Conservation (phyloP, 2,113 vertebrate genomes). For the Colossoma macropomum region DNA sequence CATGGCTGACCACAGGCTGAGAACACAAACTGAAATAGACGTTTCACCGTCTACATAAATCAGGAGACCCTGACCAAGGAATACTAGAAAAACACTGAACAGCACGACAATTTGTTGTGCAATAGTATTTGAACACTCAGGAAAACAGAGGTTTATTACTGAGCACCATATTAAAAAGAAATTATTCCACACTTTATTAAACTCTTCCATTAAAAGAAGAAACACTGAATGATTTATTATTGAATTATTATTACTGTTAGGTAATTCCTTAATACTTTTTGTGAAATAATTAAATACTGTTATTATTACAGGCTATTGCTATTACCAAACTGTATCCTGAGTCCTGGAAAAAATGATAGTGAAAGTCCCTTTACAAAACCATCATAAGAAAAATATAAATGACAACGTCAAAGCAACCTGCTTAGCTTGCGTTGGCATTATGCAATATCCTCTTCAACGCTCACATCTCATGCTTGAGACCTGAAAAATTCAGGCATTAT, state of each 20-base stretch:
- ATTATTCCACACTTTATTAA: too few relatives aligned
- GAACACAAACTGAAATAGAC: neutral
- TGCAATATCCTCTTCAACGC: neutral
- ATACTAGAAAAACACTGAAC: too few relatives aligned
- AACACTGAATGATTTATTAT: too few relatives aligned
- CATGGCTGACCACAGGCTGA: neutral
- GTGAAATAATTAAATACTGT: too few relatives aligned
- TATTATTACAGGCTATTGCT: neutral
- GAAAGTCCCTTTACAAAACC: neutral
- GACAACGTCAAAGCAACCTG: neutral
- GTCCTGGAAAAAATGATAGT: too few relatives aligned
- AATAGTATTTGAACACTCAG: too few relatives aligned
- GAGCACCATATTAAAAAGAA: too few relatives aligned
- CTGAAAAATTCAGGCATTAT: neutral
- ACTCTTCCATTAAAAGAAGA: too few relatives aligned
- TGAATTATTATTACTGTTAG: too few relatives aligned
- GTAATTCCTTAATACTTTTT: too few relatives aligned
- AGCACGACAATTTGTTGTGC: too few relatives aligned
- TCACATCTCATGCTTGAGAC: neutral
- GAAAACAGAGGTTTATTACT: too few relatives aligned
- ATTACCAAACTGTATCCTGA: neutral
- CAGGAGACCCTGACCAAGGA: neutral
- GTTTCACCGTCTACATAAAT: neutral
- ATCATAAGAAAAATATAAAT: neutral
- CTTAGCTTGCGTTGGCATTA: neutral